Evolutionary conservation across 2,797 vertebrate genomes (phyloP), one percentile per base, ranked within the genome.

Genomic region (Spinus olivaceus): DNA sequence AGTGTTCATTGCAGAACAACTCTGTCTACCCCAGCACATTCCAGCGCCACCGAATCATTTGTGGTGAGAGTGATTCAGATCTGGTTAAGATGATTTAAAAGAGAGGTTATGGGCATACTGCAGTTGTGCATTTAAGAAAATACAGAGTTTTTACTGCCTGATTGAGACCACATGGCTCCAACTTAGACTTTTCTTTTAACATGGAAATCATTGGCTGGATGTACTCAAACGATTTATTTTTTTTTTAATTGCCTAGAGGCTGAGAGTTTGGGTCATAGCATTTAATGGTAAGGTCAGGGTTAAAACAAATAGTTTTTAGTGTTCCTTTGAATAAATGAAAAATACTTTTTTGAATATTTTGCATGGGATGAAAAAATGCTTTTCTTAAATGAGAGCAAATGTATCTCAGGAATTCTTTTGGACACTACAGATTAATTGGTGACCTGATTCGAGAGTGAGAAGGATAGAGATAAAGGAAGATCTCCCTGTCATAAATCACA

Each of bases 91-190:
- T 97, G 97, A 97, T 98, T 98, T 98, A 97, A 97, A 98, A 96
- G 96, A 96, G 96, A 96, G 95, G 97, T 96, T 98, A 97, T 97
- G 96, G 97, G 97, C 96, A 97, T 96, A 95, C 73, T 97, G 96
- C 97, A 97, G 96, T 96, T 80, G 91, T 95, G 94, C 96, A 94
- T 97, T 98, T 98, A 97, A 97, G 96, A 98, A 98, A 98, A 98
- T 97, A 97, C 94, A 94, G 92, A 65, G 77, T 53, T 94, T 98
- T 98, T 97, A 97, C 95, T 98, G 95, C 96, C 92, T 98, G 97
- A 97, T 97, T 98, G 97, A 98, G 97, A 97, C 97, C 98, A 97
- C 97, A 98, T 98, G 98, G 97, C 97, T 98, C 97, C 96, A 98
- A 86, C 90, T 97, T 88, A 82, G 76, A 85, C 78, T 81, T 90